phyloP scores from a whole-genome alignment of 2,113 vertebrate species.

The Girardinichthys multiradiatus region DNA sequence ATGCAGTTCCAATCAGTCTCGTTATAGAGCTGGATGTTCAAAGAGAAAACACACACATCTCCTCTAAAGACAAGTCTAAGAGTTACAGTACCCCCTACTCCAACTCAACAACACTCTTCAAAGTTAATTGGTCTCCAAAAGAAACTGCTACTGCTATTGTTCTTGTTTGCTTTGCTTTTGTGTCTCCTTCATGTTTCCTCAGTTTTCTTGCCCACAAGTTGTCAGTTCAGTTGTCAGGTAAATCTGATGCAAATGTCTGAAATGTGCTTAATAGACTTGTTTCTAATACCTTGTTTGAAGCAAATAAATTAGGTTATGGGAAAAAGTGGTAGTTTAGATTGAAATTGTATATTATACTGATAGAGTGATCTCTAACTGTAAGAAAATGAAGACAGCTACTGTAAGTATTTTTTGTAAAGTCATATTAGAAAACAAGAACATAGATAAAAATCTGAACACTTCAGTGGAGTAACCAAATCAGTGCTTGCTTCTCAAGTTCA shows the following conservation, averaged over 20 bases:
- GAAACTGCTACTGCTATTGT: not conserved
- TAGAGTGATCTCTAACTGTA: not conserved
- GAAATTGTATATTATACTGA: not conserved
- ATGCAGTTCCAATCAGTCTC: slow-evolving; percentile 59
- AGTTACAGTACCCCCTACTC: slow-evolving; percentile 14
- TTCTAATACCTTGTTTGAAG: not conserved
- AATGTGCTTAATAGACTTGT: not conserved
- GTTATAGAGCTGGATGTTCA: slow-evolving; percentile 50
- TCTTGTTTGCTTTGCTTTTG: not conserved
- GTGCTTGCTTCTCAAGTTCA: no score
- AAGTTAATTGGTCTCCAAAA: not conserved
- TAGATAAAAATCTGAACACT: no score
- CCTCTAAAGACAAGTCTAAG: slow-evolving; percentile 4
- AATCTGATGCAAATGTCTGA: not conserved
- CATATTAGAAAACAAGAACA: no score
- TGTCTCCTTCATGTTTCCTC: not conserved
- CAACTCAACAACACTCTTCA: not conserved
- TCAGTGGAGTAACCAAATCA: no score
- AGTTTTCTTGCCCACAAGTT: not conserved
- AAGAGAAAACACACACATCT: slow-evolving; percentile 42
- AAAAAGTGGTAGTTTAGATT: not conserved
- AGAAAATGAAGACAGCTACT: not conserved
- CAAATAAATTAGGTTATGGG: not conserved
- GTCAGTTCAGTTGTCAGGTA: not conserved
- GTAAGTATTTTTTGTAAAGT: no score